Percentiles rank a stretch among this genome's conserved stretches.
Evolutionary conservation across 2,888 invertebrate genomes (phyloP).

Genomic region (Caenorhabditis sp.): DNA sequence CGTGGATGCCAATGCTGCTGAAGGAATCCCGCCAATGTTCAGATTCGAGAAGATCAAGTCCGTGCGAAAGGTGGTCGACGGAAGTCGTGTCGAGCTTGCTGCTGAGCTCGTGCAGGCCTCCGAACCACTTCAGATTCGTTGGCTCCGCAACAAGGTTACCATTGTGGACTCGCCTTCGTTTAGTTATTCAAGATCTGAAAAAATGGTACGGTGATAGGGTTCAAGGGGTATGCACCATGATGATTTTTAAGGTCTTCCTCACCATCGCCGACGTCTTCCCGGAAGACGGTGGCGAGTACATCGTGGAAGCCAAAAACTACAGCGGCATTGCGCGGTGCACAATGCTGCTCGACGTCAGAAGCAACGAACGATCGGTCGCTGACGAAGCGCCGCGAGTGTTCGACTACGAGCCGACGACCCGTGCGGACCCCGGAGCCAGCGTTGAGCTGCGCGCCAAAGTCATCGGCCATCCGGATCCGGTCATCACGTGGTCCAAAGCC

Average conservation of each 20-base stretch:
- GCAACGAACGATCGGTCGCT: slow-evolving; percentile 68
- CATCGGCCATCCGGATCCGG: slow-evolving; percentile 77
- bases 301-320: slow-evolving; percentile 73
- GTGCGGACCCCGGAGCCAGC: slow-evolving; percentile 67
- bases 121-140: slow-evolving; percentile 80
- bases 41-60: slow-evolving; percentile 70
- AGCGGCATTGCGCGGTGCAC: slow-evolving; percentile 71
- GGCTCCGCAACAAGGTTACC: slow-evolving; percentile 79
- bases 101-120: slow-evolving; percentile 75
- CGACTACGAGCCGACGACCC: slow-evolving; percentile 63
- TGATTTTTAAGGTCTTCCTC: slow-evolving; percentile 62
- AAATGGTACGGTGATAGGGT: slow-evolving; percentile 43
- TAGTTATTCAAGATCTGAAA: slow-evolving; percentile 67
- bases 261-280: slow-evolving; percentile 82
- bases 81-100: slow-evolving; percentile 71
- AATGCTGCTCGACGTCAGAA: slow-evolving; percentile 72
- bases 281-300: slow-evolving; percentile 86
- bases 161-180: slow-evolving; percentile 77
- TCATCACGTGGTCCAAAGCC: slow-evolving; percentile 74
- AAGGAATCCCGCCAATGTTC: slow-evolving; percentile 75
- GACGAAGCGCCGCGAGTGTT: slow-evolving; percentile 74
- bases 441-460: slow-evolving; percentile 71
- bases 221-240: background rate
- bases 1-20: slow-evolving; percentile 65
- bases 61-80: slow-evolving; percentile 69